Conservation (phyloP, 2,797 vertebrate genomes). For the Chaenodraco wilsoni region DNA sequence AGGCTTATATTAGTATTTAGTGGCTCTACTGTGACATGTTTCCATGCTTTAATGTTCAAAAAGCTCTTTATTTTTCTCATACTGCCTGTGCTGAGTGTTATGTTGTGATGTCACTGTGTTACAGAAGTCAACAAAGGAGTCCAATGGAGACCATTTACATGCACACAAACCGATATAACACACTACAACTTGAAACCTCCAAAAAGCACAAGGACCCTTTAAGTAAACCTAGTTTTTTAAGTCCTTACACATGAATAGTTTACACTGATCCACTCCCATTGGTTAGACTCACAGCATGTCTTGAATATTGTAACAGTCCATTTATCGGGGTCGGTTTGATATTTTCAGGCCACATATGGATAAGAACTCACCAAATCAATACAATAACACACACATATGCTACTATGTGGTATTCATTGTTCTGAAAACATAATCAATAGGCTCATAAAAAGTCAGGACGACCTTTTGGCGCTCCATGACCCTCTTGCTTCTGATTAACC, state of each 20-base stretch:
- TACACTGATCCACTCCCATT: conserved; percentile 3
- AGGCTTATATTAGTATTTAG: no score
- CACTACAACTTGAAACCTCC: no score
- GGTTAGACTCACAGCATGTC: conserved; percentile 36
- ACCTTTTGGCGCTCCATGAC: conserved; percentile 67
- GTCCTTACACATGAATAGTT: conserved; percentile 1
- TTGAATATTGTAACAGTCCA: conserved; percentile 51
- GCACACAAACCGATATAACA: no score
- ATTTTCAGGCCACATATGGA: conserved; percentile 64
- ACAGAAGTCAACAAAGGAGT: no score
- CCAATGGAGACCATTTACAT: no score
- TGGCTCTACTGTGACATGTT: no score
- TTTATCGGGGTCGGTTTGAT: conserved; percentile 63
- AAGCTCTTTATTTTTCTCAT: no score
- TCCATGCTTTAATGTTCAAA: no score
- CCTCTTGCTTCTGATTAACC: conserved; percentile 79
- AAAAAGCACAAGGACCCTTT: no score
- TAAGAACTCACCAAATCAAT: conserved; percentile 67
- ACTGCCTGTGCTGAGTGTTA: background rate
- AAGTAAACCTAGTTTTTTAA: no score
- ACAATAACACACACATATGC: conserved; percentile 70
- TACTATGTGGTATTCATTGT: conserved; percentile 70
- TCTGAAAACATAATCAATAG: conserved; percentile 77
- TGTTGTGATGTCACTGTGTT: no score
- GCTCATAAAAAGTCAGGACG: conserved; percentile 72